Conservation (phyloP, 37 sponge, comb jelly and placozoan species). For the Axinella damicornis region DNA sequence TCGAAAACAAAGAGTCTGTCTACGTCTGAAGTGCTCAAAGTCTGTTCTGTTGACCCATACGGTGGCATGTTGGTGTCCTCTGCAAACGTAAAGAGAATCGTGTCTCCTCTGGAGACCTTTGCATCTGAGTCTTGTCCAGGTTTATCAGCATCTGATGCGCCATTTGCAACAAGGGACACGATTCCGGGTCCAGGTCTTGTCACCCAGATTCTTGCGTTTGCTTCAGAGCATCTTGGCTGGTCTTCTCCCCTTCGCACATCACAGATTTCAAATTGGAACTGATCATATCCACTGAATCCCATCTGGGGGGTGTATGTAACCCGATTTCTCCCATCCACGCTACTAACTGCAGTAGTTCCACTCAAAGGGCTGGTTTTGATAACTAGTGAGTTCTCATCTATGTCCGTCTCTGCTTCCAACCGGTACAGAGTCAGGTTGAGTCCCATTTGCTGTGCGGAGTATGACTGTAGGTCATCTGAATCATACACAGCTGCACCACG, state of each 20-base stretch:
- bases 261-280: slow-evolving; percentile 79
- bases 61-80: slow-evolving; percentile 91
- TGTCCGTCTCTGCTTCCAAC: slow-evolving; percentile 49
- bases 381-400: slow-evolving; percentile 63
- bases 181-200: slow-evolving; percentile 69
- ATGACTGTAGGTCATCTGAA: slow-evolving; percentile 73
- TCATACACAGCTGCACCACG: slow-evolving; percentile 67
- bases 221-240: slow-evolving; percentile 58
- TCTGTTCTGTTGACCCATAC: background rate
- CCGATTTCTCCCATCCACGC: background rate
- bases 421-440: slow-evolving; percentile 63
- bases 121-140: slow-evolving; percentile 34
- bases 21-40: slow-evolving; percentile 51
- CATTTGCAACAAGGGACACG: slow-evolving; percentile 50
- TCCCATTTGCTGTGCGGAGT: slow-evolving; percentile 5
- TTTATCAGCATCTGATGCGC: background rate
- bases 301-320: slow-evolving; percentile 67
- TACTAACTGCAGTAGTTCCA: slow-evolving; percentile 24
- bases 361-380: slow-evolving; percentile 19
- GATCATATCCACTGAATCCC: slow-evolving; percentile 76
- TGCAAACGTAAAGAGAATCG: slow-evolving; percentile 54
- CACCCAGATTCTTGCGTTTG: slow-evolving; percentile 70
- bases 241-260: slow-evolving; percentile 22
- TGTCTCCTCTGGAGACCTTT: slow-evolving; percentile 78
- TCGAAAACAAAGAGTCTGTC: slow-evolving; percentile 72